Conservation (phyloP, 2,888 invertebrate species). For the Automeris io region DNA sequence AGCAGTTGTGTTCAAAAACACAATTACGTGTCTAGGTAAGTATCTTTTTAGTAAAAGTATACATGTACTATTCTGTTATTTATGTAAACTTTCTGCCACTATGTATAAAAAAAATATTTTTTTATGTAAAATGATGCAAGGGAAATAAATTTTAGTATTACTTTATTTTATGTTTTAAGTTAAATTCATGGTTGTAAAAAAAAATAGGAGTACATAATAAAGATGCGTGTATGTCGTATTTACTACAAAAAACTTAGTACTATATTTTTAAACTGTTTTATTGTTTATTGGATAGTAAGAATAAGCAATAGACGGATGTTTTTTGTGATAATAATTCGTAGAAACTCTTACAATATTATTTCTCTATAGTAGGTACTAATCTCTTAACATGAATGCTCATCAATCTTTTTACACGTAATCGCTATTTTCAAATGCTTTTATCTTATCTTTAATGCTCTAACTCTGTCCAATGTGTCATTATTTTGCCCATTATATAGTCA, state of each 20-base stretch:
- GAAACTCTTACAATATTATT: too few relatives aligned
- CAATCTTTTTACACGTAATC: slow-evolving; percentile 1
- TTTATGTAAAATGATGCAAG: slow-evolving; percentile 9
- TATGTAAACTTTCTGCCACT: slow-evolving; percentile 11
- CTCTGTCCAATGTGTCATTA: neutral
- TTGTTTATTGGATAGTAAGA: too few relatives aligned
- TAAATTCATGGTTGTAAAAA: too few relatives aligned
- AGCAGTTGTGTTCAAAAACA: slow-evolving; percentile 25
- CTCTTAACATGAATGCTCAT: neutral
- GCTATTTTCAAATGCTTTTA: slow-evolving; percentile 1
- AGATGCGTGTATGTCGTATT: too few relatives aligned
- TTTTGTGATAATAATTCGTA: too few relatives aligned
- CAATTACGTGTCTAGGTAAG: slow-evolving; percentile 53
- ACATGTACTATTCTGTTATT: neutral
- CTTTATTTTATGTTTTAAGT: too few relatives aligned
- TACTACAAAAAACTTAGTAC: too few relatives aligned
- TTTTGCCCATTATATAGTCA: neutral
- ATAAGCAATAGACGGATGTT: too few relatives aligned
- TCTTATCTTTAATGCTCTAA: slow-evolving; percentile 1
- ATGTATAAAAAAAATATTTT: slow-evolving; percentile 14
- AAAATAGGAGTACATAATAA: too few relatives aligned
- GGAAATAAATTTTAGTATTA: slow-evolving; percentile 1
- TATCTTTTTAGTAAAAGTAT: slow-evolving; percentile 16
- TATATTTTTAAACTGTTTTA: too few relatives aligned
- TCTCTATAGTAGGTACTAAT: too few relatives aligned